These are phyloP conservation scores for Magallana gigas DNA, from an alignment of 1,140 invertebrate genomes.

Conservation along the genomic window DNA sequence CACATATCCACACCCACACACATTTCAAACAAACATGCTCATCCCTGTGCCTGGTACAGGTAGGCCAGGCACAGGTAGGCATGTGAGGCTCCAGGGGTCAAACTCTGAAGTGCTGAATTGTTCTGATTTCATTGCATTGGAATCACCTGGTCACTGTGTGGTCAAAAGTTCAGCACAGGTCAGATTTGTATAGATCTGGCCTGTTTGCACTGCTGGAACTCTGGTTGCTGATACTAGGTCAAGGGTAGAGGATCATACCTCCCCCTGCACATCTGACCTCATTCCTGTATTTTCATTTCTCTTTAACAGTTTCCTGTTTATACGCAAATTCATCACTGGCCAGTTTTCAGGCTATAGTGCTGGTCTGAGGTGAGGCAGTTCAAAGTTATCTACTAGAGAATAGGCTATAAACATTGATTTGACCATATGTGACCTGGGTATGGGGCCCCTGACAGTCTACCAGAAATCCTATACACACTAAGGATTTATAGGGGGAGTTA, in stretches of 20 bases:
- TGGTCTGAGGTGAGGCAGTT: not conserved
- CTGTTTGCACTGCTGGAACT: not conserved
- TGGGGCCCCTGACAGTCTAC: constrained; percentile 19
- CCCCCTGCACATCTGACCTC: not conserved
- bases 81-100: not conserved
- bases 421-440: constrained; percentile 28
- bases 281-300: not conserved
- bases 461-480: constrained; percentile 3
- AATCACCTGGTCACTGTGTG: constrained; percentile 31
- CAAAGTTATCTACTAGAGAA: not conserved
- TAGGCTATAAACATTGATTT: constrained; percentile 32
- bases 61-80: no score
- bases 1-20: no score
- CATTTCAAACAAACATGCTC: no score
- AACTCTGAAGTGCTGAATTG: not conserved
- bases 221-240: not conserved
- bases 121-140: not conserved
- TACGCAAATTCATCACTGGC: not conserved
- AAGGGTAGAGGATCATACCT: not conserved
- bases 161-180: constrained; percentile 37
- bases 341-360: not conserved
- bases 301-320: not conserved
- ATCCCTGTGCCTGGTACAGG: no score
- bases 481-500: not conserved
- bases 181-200: not conserved